These are phyloP conservation scores for Drosophila truncata DNA, from an alignment of 1,140 invertebrate species.

Conservation along the genomic window DNA sequence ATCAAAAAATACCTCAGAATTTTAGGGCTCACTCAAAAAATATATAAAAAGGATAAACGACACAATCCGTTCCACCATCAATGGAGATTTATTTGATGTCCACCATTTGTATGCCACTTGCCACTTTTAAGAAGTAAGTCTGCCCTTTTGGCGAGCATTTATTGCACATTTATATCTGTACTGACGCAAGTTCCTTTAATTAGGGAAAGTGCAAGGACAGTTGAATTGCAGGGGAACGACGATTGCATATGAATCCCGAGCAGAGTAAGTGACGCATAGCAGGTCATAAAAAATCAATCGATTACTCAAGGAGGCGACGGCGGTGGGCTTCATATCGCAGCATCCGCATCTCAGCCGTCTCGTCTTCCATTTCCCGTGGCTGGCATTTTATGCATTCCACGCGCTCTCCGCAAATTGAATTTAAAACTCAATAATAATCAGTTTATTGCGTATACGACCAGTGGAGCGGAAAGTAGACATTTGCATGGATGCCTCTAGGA, in stretches of 20 bases:
- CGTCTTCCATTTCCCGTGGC: background rate
- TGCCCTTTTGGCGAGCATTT: constrained; percentile 22
- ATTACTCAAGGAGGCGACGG: constrained; percentile 31
- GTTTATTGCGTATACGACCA: constrained; percentile 61
- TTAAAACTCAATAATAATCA: constrained; percentile 59
- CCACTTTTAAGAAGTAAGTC: background rate
- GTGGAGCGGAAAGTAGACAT: constrained; percentile 43
- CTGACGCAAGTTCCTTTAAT: constrained; percentile 48
- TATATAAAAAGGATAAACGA: background rate
- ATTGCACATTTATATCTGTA: constrained; percentile 23
- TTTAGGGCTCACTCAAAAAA: background rate
- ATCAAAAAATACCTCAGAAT: too few relatives aligned
- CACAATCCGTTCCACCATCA: background rate
- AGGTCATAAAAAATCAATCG: constrained; percentile 49
- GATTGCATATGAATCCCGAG: constrained; percentile 25
- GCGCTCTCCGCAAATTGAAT: constrained; percentile 58
- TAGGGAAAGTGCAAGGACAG: constrained; percentile 45
- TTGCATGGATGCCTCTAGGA: constrained; percentile 27
- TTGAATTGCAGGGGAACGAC: constrained; percentile 5
- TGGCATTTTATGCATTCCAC: constrained; percentile 43
- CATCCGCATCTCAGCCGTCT: constrained; percentile 8
- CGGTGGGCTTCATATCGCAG: constrained; percentile 26
- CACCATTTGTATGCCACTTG: background rate
- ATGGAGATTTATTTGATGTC: background rate
- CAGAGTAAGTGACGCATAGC: constrained; percentile 37